phyloP scores from a whole-genome alignment of 2,113 vertebrate species.

The Loxodonta africana region DNA sequence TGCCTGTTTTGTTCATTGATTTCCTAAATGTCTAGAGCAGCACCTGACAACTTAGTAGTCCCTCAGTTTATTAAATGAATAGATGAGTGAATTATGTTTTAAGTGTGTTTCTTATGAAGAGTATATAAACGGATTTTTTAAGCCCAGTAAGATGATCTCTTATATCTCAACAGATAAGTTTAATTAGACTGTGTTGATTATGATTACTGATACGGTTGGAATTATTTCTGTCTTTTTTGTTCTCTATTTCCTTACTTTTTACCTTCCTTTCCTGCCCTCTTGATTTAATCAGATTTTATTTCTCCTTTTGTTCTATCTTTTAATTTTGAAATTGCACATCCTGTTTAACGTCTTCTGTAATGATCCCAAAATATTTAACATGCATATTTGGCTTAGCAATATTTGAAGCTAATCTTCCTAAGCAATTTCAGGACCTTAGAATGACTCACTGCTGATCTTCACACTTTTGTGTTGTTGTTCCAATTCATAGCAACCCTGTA shows the following conservation, averaged over 20 bases:
- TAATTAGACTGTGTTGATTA: too few relatives aligned
- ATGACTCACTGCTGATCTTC: background rate
- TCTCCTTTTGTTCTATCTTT: background rate
- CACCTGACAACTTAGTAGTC: background rate
- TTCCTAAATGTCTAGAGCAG: background rate
- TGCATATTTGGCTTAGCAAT: background rate
- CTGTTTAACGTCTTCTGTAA: background rate
- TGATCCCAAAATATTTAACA: background rate
- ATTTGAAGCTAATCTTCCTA: slow-evolving; percentile 29
- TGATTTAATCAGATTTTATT: background rate
- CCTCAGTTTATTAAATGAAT: background rate
- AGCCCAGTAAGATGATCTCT: background rate
- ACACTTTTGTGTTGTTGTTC: background rate
- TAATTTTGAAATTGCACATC: background rate
- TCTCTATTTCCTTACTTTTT: background rate
- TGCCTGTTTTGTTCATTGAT: background rate
- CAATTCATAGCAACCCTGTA: too few relatives aligned
- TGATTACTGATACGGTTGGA: too few relatives aligned
- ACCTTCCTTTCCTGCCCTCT: background rate
- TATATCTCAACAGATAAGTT: too few relatives aligned
- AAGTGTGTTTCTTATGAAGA: background rate
- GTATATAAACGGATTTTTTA: background rate
- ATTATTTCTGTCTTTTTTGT: slow-evolving; percentile 34
- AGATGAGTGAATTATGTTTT: background rate
- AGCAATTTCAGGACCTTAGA: background rate